phyloP scores from a whole-genome alignment of 2,113 vertebrate species.

The Lethenteron reissneri region DNA sequence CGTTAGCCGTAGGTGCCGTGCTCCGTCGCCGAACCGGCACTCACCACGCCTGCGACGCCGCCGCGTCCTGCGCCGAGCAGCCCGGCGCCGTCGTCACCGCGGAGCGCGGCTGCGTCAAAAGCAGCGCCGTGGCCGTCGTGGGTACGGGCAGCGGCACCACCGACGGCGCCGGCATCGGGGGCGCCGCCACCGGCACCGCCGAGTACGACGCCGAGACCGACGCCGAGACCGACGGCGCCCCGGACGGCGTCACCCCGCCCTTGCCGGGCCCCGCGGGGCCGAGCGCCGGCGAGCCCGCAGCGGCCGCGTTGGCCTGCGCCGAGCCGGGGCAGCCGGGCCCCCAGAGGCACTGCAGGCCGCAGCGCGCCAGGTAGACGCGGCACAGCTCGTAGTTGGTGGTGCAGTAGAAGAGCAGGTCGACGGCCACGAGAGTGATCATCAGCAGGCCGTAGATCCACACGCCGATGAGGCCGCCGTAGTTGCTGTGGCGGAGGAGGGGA shows the following conservation, averaged over 20 bases:
- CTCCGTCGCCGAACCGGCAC: no score
- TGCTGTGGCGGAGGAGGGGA: constrained; percentile 31
- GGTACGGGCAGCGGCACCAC: no score
- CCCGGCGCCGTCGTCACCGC: no score
- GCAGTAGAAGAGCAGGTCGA: constrained; percentile 92
- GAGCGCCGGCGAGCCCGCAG: constrained; percentile 28
- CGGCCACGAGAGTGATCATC: constrained; percentile 55
- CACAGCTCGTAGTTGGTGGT: constrained; percentile 92
- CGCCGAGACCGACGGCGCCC: constrained; percentile 10
- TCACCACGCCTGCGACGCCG: no score
- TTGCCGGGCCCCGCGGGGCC: constrained; percentile 24
- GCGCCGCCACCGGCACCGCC: no score
- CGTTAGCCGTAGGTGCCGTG: no score
- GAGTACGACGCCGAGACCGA: constrained; percentile 14
- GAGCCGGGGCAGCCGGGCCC: constrained; percentile 40
- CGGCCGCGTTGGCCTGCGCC: constrained; percentile 41
- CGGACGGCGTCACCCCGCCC: constrained; percentile 12
- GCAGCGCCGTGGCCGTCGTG: no score
- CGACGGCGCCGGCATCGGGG: no score
- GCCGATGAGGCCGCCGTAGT: constrained; percentile 76
- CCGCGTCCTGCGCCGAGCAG: no score
- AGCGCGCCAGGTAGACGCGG: constrained; percentile 68
- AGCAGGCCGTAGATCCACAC: constrained; percentile 98
- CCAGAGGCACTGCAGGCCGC: constrained; percentile 77
- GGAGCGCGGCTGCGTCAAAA: no score